These are phyloP conservation scores for Idaea biselata DNA, from an alignment of 2,888 invertebrate genomes.

Conservation along the genomic window DNA sequence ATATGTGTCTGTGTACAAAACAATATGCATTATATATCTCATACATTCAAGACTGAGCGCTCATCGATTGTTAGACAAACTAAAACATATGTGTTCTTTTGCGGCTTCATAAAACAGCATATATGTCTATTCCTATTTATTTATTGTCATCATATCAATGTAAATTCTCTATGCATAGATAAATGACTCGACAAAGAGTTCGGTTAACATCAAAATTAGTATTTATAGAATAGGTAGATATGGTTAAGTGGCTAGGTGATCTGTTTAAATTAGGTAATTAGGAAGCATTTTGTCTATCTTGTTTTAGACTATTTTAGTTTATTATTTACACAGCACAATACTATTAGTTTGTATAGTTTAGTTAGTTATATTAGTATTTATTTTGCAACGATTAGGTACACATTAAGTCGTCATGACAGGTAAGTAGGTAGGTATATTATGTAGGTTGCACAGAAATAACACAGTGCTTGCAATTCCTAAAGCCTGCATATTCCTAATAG, in stretches of 20 bases:
- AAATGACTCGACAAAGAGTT: background rate
- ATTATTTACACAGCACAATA: background rate
- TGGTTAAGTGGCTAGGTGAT: too few relatives aligned
- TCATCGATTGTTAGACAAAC: too few relatives aligned
- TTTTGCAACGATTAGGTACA: background rate
- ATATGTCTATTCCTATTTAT: too few relatives aligned
- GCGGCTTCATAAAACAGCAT: too few relatives aligned
- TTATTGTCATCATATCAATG: background rate
- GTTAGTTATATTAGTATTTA: background rate
- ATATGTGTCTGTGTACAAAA: too few relatives aligned
- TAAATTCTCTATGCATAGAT: background rate
- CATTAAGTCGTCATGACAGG: background rate
- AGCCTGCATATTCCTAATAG: constrained; percentile 17
- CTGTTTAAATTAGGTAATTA: constrained; percentile 8
- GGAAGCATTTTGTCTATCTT: background rate
- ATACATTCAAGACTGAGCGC: too few relatives aligned
- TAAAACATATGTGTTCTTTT: too few relatives aligned
- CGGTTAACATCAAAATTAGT: background rate
- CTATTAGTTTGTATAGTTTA: background rate
- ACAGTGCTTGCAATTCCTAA: constrained; percentile 18
- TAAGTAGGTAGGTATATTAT: constrained; percentile 11
- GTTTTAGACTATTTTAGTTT: background rate
- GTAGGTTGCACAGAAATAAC: constrained; percentile 15
- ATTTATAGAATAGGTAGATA: too few relatives aligned
- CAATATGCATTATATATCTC: too few relatives aligned